A percentile compares a stretch with the other conserved stretches of the same genome.
phyloP scores from a whole-genome alignment of 2,113 vertebrate species.

The Progne subis region DNA sequence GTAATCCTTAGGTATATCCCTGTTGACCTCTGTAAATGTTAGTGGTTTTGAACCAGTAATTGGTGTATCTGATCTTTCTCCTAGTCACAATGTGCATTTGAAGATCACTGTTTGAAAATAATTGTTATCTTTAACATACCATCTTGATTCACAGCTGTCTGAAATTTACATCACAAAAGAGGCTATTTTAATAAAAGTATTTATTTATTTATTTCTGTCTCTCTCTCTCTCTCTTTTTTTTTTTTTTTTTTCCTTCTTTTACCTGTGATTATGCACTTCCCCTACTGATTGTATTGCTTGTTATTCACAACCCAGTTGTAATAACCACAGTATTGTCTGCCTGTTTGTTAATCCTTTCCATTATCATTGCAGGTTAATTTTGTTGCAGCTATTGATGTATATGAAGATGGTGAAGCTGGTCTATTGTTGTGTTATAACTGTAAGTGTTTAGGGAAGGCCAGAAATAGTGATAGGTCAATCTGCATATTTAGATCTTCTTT shows the following conservation, averaged over 20 bases:
- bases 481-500: not conserved
- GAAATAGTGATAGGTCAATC: not conserved
- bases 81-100: not conserved
- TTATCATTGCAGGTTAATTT: conserved; percentile 92
- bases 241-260: not conserved
- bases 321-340: not conserved
- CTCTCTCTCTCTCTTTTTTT: fast-evolving
- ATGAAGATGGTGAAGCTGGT: conserved; percentile 98
- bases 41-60: not conserved
- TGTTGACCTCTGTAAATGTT: not conserved
- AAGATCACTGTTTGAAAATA: not conserved
- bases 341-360: conserved; percentile 9
- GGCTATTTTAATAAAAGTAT: not conserved
- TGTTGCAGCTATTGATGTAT: conserved; percentile 96
- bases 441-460: conserved; percentile 74
- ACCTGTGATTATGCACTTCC: not conserved
- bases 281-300: not conserved
- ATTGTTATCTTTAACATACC: not conserved
- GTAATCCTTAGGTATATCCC: not conserved
- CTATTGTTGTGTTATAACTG: conserved; percentile 96
- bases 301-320: not conserved
- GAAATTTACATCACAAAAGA: not conserved
- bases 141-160: not conserved
- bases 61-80: not conserved
- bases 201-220: not conserved